Evolutionary conservation across 2,797 vertebrate species (phyloP).

Genomic region (Chelon labrosus): DNA sequence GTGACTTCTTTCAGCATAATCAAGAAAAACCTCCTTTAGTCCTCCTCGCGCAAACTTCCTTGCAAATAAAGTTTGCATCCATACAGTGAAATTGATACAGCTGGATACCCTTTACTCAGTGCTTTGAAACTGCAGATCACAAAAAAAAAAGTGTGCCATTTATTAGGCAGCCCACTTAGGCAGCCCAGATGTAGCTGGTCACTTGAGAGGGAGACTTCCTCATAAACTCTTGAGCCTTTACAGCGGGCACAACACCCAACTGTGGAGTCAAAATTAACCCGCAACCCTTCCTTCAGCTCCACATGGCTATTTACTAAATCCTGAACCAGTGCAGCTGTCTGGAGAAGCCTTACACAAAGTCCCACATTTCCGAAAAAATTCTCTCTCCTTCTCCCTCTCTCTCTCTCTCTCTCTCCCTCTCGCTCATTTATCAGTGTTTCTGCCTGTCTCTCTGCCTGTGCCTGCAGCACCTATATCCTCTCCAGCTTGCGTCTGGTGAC

Average conservation of each 20-base stretch:
- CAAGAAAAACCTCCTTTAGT: slow-evolving; percentile 37
- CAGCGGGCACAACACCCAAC: slow-evolving; percentile 62
- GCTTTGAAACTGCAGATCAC: slow-evolving; percentile 75
- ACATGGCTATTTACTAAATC: slow-evolving; percentile 60
- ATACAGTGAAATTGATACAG: slow-evolving; percentile 65
- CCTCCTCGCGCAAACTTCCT: slow-evolving; percentile 30
- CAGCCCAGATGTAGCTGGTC: slow-evolving; percentile 79
- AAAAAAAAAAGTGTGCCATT: slow-evolving; percentile 72
- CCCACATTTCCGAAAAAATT: slow-evolving; percentile 54
- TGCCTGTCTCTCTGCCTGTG: slow-evolving; percentile 50
- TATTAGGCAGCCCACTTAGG: slow-evolving; percentile 76
- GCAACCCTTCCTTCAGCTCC: slow-evolving; percentile 36
- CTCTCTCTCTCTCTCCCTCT: background rate
- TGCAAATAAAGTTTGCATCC: slow-evolving; percentile 55
- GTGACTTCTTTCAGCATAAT: slow-evolving; percentile 43
- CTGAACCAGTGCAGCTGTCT: slow-evolving; percentile 65
- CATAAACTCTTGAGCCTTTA: slow-evolving; percentile 69
- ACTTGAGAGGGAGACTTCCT: slow-evolving; percentile 76
- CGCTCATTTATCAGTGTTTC: slow-evolving; percentile 59
- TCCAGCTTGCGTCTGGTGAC: slow-evolving; percentile 75
- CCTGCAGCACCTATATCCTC: slow-evolving; percentile 71
- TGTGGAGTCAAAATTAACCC: slow-evolving; percentile 56
- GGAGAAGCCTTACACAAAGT: slow-evolving; percentile 51
- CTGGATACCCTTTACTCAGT: slow-evolving; percentile 58
- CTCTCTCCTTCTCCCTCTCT: background rate